These are phyloP conservation scores for Psittacus erithacus DNA, from an alignment of 2,113 vertebrate species.

Conservation along the genomic window DNA sequence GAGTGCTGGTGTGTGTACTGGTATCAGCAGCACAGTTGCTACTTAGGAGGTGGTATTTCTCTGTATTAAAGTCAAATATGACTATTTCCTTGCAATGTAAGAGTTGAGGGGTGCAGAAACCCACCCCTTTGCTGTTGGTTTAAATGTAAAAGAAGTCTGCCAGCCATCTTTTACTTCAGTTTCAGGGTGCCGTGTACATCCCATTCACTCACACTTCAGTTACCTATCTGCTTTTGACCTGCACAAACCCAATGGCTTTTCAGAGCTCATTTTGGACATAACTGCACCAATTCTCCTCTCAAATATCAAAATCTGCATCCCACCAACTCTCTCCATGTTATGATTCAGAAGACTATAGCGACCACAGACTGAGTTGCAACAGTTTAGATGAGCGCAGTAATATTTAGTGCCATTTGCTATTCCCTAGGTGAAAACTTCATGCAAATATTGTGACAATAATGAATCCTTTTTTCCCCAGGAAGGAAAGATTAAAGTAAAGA, in stretches of 20 bases:
- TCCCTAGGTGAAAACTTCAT: background rate
- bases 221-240: too few relatives aligned
- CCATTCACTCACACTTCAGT: background rate
- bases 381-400: background rate
- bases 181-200: accelerated
- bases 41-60: background rate
- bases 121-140: accelerated
- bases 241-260: background rate
- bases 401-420: background rate
- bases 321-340: accelerated
- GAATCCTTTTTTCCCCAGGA: background rate
- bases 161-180: background rate
- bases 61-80: accelerated
- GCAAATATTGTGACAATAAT: background rate
- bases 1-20: accelerated
- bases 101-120: background rate
- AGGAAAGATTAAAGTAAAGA: background rate
- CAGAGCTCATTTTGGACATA: background rate
- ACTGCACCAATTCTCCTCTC: background rate
- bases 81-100: background rate
- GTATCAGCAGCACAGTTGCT: background rate
- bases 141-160: background rate
- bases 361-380: background rate
- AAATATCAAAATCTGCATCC: background rate
- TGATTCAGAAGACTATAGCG: background rate